These are phyloP conservation scores for Abscondita cerata DNA, from an alignment of 2,888 invertebrate species.

Conservation along the genomic window DNA sequence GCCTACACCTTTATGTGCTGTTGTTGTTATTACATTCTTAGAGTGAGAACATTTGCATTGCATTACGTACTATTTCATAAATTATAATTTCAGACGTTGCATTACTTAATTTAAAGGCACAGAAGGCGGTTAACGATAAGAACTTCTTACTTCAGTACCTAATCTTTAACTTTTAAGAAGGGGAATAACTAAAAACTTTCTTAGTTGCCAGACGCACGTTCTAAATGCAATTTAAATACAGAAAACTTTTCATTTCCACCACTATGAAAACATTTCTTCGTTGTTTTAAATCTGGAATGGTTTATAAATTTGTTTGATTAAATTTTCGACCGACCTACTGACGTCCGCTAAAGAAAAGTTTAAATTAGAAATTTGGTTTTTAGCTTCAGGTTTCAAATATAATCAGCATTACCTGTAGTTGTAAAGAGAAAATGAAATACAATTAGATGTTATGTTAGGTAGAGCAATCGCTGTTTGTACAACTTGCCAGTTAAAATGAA, in stretches of 20 bases:
- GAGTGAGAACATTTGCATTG: constrained; percentile 14
- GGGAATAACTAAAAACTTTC: constrained; percentile 20
- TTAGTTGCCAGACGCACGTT: constrained; percentile 12
- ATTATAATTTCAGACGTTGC: constrained; percentile 27
- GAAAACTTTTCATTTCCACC: no score
- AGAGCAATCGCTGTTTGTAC: not conserved
- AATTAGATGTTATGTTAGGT: not conserved
- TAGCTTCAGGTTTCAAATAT: no score
- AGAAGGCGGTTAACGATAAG: constrained; percentile 31
- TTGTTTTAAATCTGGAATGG: not conserved
- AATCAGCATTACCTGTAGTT: no score
- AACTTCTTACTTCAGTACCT: constrained; percentile 27
- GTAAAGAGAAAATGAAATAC: not conserved
- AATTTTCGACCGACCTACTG: no score
- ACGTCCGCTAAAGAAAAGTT: no score
- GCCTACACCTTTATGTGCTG: no score
- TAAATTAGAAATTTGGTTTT: no score
- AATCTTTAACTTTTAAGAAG: constrained; percentile 22
- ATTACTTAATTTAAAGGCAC: constrained; percentile 30
- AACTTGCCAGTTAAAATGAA: not conserved
- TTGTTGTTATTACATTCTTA: no score
- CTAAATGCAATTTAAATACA: constrained; percentile 12
- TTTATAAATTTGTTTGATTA: not conserved
- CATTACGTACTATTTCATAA: constrained; percentile 21
- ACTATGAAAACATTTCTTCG: not conserved